Evolutionary conservation across 2,888 invertebrate genomes (phyloP).

Genomic region (Agonum fuliginosum): DNA sequence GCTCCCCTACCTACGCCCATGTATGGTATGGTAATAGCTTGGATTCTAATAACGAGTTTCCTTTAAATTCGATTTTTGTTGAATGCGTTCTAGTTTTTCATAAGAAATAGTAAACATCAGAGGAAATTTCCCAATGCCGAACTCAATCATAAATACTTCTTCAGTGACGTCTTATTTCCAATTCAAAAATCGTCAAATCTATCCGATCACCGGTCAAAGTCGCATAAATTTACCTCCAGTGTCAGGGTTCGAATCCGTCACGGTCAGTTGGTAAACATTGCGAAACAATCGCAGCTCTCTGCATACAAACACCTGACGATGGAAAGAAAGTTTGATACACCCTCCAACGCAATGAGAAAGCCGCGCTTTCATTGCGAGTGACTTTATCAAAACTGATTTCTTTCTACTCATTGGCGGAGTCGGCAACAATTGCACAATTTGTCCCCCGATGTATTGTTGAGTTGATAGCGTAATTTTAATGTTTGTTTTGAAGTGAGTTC

Average conservation of each 20-base stretch:
- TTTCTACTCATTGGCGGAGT: conserved; percentile 18
- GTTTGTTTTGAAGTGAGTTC: conserved; percentile 19
- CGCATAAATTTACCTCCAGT: conserved; percentile 53
- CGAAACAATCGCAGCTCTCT: conserved; percentile 34
- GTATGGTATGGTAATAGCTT: no score
- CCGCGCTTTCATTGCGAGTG: conserved; percentile 26
- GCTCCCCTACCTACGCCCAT: no score
- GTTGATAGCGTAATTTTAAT: conserved; percentile 26
- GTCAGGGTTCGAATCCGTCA: conserved; percentile 51
- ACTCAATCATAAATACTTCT: conserved; percentile 20
- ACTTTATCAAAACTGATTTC: conserved; percentile 48
- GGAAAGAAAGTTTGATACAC: conserved; percentile 35
- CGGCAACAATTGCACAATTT: conserved; percentile 52
- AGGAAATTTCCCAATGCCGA: conserved; percentile 44
- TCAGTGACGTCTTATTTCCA: not conserved
- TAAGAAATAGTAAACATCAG: not conserved
- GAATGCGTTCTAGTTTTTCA: not conserved
- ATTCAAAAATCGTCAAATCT: conserved; percentile 27
- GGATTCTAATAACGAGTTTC: no score
- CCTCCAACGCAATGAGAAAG: conserved; percentile 22
- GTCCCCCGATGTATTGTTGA: conserved; percentile 43
- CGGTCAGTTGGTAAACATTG: conserved; percentile 49
- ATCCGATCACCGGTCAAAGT: conserved; percentile 41
- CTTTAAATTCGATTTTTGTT: no score
- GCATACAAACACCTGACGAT: conserved; percentile 40